These are phyloP conservation scores for Eremophila alpestris DNA, from an alignment of 2,797 vertebrate genomes.

Conservation along the genomic window DNA sequence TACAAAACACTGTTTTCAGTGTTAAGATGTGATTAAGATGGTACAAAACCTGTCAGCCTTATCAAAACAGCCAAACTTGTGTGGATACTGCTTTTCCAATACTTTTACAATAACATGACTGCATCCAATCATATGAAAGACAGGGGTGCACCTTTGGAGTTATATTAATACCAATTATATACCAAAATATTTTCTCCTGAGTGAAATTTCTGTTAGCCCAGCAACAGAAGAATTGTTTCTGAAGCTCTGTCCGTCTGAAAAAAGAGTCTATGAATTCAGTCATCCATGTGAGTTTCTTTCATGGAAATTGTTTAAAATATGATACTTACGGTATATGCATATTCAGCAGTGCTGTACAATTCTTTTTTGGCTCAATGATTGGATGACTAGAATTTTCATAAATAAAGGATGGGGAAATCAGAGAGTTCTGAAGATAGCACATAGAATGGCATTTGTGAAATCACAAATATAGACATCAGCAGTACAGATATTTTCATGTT, in stretches of 20 bases:
- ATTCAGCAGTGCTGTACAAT: conserved; percentile 29
- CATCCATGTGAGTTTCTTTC: background rate
- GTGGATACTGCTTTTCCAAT: background rate
- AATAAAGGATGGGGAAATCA: conserved; percentile 38
- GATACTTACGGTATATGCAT: background rate
- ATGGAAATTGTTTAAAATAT: background rate
- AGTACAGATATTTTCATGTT: conserved; percentile 63
- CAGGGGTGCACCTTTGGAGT: background rate
- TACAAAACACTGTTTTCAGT: background rate
- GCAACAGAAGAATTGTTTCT: background rate
- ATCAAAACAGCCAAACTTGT: background rate
- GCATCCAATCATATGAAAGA: background rate
- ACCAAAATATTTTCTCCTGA: background rate
- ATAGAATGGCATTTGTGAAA: conserved; percentile 30
- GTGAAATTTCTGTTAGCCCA: background rate
- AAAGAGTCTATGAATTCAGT: background rate
- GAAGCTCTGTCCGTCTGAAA: background rate
- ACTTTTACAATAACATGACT: background rate
- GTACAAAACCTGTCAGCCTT: background rate
- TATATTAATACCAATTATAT: background rate
- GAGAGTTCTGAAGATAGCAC: conserved; percentile 32
- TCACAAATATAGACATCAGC: conserved; percentile 57
- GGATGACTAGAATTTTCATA: conserved; percentile 31
- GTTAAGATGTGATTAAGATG: background rate
- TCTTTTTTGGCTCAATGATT: conserved; percentile 33